These are phyloP conservation scores for Babyrousa celebensis DNA, from an alignment of 2,797 vertebrate species.

Conservation along the genomic window DNA sequence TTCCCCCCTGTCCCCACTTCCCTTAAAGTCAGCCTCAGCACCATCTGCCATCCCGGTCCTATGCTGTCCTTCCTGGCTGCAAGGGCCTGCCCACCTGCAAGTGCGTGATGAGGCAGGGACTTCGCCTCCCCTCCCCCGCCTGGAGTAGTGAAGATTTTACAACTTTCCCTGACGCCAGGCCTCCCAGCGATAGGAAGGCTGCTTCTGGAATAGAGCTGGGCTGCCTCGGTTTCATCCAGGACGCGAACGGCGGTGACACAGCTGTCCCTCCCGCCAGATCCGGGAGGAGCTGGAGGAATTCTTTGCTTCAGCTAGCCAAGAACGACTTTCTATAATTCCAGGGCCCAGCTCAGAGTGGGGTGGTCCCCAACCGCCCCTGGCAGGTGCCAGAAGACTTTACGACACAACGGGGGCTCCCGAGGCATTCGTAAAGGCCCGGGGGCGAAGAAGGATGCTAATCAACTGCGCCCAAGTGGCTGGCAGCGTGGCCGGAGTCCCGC, in stretches of 20 bases:
- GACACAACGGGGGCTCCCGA: neutral
- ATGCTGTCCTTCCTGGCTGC: neutral
- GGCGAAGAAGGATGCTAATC: neutral
- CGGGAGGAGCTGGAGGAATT: neutral
- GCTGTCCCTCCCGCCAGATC: neutral
- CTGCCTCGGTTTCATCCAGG: neutral
- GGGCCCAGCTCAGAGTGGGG: rapidly evolving
- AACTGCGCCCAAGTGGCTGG: rapidly evolving
- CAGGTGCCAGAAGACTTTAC: neutral
- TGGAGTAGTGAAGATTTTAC: neutral
- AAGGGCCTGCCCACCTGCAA: neutral
- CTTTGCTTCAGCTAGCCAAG: neutral
- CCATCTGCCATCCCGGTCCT: neutral
- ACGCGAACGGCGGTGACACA: neutral
- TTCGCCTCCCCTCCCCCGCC: neutral
- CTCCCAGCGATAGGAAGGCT: neutral
- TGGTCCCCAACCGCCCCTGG: neutral
- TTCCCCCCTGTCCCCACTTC: neutral
- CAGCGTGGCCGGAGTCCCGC: neutral
- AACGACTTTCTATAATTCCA: neutral
- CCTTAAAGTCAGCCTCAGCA: neutral
- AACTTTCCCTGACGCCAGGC: neutral
- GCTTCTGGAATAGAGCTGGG: neutral
- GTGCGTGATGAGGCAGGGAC: rapidly evolving
- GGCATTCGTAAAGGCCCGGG: neutral